Evolutionary conservation across 2,888 invertebrate genomes (phyloP), one percentile per base, ranked within the genome.

Genomic region (Stramonita haemastoma): DNA sequence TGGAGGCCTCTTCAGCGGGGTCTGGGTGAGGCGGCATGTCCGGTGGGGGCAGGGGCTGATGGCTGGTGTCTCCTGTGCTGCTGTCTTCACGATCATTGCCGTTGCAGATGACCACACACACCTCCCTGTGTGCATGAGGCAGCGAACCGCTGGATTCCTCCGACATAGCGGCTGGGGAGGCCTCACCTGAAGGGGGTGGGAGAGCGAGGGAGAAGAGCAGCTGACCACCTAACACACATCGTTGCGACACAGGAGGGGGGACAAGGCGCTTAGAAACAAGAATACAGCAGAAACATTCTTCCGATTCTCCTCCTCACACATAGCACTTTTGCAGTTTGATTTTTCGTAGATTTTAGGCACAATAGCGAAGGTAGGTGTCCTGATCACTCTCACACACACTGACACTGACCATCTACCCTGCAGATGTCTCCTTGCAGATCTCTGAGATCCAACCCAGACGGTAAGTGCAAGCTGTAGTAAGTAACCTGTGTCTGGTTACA

Each of bases 141-240:
- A 85, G 29, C 29, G 85, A 26, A n/a, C 91, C 91, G 66, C 87
- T 89, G 29, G 90, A 91, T 34, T 87, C 90, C 70, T 90, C 91
- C 73, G 89, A 87, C 88, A 90, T 90, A 15, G 34, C 60, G 66
- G 86, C 34, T 29, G 36, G 88, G n/a, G 57, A 32, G 73, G 66
- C 29, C 60, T 91, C 88, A 84, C 83, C 86, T 57, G 86, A 83
- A 46, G 56, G 86, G 77, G 85, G 46, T 85, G 46, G n/a, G 34
- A 17, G 22, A 22, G 29, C 77, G 81, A 57, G 34, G 56, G 8
- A 34, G n/a, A 19, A 26, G 57, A 46, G 32, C 66, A 34, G 56
- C 73, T 87, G n/a, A 13, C 87, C 34, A n/a, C 26, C n/a, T 29
- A 87, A 26, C 87, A 57, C 6, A 17, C 87, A 87, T 87, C 29